phyloP scores from a whole-genome alignment of 37 sponge, comb jelly and placozoan species.

The Cladorhizidae sp. region DNA sequence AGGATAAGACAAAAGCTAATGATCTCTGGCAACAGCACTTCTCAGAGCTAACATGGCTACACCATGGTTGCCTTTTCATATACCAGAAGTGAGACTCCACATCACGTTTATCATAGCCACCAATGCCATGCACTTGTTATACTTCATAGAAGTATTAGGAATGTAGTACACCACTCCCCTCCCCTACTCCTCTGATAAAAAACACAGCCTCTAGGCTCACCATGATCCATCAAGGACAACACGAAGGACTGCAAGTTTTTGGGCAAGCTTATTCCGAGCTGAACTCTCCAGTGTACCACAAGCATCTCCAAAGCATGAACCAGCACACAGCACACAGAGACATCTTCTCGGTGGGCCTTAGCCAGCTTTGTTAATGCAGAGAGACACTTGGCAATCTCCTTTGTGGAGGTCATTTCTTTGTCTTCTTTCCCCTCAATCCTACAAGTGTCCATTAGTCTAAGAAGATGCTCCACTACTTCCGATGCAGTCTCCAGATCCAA shows the following conservation, averaged over 20 bases:
- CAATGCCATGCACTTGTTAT: no score
- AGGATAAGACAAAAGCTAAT: no score
- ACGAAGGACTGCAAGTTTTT: conserved; percentile 13
- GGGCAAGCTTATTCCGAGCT: background rate
- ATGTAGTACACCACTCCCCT: no score
- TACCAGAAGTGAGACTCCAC: no score
- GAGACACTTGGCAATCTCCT: background rate
- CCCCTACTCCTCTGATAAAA: no score
- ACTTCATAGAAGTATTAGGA: no score
- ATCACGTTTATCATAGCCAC: no score
- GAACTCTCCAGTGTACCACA: background rate
- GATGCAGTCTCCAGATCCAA: conserved; percentile 41
- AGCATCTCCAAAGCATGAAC: conserved; percentile 4
- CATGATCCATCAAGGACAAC: conserved; percentile 29
- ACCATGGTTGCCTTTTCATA: no score
- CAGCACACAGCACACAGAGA: conserved; percentile 25
- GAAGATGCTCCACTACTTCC: conserved; percentile 35
- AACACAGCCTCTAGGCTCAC: no score
- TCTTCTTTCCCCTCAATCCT: background rate
- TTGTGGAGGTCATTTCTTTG: background rate
- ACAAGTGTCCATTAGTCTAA: conserved; percentile 20
- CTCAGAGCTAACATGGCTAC: no score
- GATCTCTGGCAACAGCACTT: no score
- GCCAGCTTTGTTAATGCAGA: conserved; percentile 17
- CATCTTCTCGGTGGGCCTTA: background rate